Conservation (phyloP, 2,113 vertebrate genomes). For the Cottus gobio region DNA sequence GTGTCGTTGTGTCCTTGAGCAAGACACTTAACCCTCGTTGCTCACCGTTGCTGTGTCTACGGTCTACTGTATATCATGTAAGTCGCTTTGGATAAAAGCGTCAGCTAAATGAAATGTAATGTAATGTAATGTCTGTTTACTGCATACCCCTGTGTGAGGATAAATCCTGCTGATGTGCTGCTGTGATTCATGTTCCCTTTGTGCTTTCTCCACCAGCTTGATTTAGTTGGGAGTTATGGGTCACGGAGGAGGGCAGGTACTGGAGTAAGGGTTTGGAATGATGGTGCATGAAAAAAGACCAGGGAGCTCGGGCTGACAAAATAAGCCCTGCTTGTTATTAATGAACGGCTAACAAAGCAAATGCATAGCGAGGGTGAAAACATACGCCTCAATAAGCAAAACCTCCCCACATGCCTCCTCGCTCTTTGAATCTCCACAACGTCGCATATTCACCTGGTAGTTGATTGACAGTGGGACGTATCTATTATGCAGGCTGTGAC, state of each 20-base stretch:
- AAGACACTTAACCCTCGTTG: no score
- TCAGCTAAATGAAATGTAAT: no score
- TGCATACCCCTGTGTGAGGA: constrained; percentile 37
- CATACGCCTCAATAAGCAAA: constrained; percentile 20
- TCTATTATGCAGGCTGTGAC: constrained; percentile 56
- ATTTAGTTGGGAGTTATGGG: constrained; percentile 57
- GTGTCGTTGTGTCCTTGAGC: no score
- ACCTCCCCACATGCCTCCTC: neutral
- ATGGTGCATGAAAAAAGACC: constrained; percentile 41
- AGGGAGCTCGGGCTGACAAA: constrained; percentile 33
- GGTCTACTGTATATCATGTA: no score
- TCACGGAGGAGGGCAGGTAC: constrained; percentile 26
- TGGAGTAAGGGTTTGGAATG: constrained; percentile 23
- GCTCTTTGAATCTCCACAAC: constrained; percentile 40
- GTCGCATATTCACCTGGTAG: constrained; percentile 34
- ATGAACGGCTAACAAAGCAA: constrained; percentile 56
- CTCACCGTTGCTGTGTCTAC: no score
- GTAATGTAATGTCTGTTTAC: no score
- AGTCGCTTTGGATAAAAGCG: no score
- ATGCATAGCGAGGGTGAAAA: constrained; percentile 34
- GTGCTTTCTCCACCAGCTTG: constrained; percentile 31
- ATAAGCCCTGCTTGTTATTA: constrained; percentile 48
- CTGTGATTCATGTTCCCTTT: constrained; percentile 40
- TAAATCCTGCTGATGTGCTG: constrained; percentile 42
- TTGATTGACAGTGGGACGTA: constrained; percentile 46